Evolutionary conservation across 2,113 vertebrate genomes (phyloP).

Genomic region (Onychorhynchus coronatus): DNA sequence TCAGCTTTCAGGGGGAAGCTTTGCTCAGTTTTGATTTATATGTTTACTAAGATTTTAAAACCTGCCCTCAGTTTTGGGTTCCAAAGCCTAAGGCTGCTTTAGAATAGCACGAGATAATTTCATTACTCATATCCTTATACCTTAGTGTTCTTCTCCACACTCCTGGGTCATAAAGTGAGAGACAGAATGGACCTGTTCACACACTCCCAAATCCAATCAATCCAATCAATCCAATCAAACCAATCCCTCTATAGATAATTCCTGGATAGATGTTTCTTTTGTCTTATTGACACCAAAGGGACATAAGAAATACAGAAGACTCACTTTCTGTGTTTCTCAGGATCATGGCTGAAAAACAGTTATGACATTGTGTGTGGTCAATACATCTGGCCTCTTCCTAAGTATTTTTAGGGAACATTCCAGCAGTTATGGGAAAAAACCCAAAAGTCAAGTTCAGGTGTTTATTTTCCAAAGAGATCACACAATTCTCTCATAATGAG

Average conservation of each 20-base stretch:
- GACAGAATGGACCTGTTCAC: background rate
- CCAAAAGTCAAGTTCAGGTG: background rate
- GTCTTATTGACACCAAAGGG: background rate
- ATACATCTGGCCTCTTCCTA: background rate
- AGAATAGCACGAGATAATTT: background rate
- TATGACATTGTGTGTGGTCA: background rate
- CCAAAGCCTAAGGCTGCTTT: background rate
- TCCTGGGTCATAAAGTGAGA: background rate
- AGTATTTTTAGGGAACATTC: background rate
- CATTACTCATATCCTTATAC: background rate
- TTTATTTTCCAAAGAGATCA: conserved; percentile 11
- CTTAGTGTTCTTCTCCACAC: background rate
- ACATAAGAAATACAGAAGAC: background rate
- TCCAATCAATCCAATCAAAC: background rate
- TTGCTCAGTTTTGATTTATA: background rate
- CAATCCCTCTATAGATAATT: background rate
- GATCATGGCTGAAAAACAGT: background rate
- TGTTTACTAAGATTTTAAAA: background rate
- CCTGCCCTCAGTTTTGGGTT: background rate
- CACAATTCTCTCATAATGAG: background rate
- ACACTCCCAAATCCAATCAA: background rate
- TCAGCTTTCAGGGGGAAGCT: background rate
- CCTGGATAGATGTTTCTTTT: background rate
- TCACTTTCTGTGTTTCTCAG: background rate
- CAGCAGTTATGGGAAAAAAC: background rate